Base-by-base conservation (phyloP, 2,113 vertebrate species). In the Mesocricetus auratus region DNA sequence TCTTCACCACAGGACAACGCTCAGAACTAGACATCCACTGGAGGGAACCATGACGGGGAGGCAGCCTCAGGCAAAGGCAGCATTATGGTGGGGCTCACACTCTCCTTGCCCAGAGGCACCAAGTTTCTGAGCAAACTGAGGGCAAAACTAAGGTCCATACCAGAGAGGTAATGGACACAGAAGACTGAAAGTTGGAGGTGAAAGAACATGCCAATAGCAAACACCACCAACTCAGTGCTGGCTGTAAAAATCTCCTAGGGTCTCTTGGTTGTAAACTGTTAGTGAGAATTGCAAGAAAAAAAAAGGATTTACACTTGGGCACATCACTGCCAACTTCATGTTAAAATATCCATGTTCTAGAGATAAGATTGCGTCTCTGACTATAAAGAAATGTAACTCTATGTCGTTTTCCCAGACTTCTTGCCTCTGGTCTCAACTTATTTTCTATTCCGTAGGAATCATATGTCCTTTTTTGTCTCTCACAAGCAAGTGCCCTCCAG, bases 71-170 rank as follows among this genome's bases (percentile, higher is more conserved):
- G 36, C 21, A 8, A 19, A 11, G 21, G 53, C 21, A 56, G 26
- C 24, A 3, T 12, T 10, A 22, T 36, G 22, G 0, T n/a, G 50
- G 0, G 29, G 42, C 9, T 3, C 2, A 8, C 3, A 5, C 2
- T 16, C 56, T 69, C 39, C 16, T 26, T 53, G 17, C 29, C 47
- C 15, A 36, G 4, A 0, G 7, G 15, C 0, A 2, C 15, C 45
- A 22, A 31, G 31, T 16, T 53, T 50, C 64, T 10, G 7, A 45
- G 24, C 31, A n/a, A 36, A 90, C 0, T 0, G 24, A 69, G 15
- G 56, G 71, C 58, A 93, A 83, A 87, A 47, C n/a, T 29, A 31
- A 68, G n/a, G 69, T 5, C 0, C 56, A 3, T 0, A 53, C 16
- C 3, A 17, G 26, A 50, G 7, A 87, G 22, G 64, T 69, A 58